Conservation (phyloP, 92 coral and sea anemone genomes). For the Actinernus sp. region DNA sequence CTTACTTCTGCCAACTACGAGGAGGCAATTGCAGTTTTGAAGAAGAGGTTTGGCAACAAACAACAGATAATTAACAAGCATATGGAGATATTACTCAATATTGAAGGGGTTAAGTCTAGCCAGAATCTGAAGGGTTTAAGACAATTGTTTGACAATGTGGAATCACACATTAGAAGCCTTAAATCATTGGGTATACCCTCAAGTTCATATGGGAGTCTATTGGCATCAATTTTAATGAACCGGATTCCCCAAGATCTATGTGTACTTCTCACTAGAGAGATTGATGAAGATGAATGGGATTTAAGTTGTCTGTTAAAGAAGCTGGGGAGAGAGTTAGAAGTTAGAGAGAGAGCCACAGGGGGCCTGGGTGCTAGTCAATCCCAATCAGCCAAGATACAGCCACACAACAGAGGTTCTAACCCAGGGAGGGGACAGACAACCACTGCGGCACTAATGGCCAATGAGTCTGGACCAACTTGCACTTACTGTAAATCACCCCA, state of each 20-base stretch:
- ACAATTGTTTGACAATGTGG: slow-evolving; percentile 34
- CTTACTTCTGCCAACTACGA: slow-evolving; percentile 55
- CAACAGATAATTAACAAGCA: slow-evolving; percentile 61
- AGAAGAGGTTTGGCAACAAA: slow-evolving; percentile 44
- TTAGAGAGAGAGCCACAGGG: slow-evolving; percentile 46
- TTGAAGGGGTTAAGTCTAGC: slow-evolving; percentile 22
- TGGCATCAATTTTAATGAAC: slow-evolving; percentile 40
- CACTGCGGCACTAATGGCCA: not conserved
- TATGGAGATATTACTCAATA: slow-evolving; percentile 50
- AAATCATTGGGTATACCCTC: slow-evolving; percentile 54
- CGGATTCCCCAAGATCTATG: slow-evolving; percentile 35
- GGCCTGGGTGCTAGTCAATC: not conserved
- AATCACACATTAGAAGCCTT: slow-evolving; percentile 54
- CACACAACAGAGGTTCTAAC: not conserved
- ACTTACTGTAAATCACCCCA: slow-evolving; percentile 37
- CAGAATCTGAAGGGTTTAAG: slow-evolving; percentile 28
- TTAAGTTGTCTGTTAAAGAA: slow-evolving; percentile 19
- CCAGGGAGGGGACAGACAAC: not conserved
- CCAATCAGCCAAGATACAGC: not conserved
- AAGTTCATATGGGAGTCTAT: slow-evolving; percentile 41
- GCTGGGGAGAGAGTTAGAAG: slow-evolving; percentile 33
- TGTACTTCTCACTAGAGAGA: slow-evolving; percentile 29
- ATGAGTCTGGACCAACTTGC: slow-evolving; percentile 15
- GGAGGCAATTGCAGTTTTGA: slow-evolving; percentile 56
- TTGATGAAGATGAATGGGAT: slow-evolving; percentile 31